Conservation (phyloP, 2,797 vertebrate species). For the Hoplostethus mediterraneus region DNA sequence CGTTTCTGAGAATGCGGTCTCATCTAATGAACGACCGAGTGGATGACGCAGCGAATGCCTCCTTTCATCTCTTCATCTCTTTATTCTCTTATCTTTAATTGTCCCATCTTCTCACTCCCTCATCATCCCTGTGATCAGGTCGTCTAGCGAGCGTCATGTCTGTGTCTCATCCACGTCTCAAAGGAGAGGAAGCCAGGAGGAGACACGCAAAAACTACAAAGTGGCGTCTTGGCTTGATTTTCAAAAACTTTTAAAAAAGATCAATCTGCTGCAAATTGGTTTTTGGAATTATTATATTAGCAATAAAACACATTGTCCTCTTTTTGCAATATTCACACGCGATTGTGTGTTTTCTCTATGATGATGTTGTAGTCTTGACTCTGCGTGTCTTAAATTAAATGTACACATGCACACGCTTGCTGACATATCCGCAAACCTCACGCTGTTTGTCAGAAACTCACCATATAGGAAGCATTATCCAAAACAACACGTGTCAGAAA, state of each 20-base stretch:
- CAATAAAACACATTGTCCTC: no score
- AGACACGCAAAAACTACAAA: constrained; percentile 27
- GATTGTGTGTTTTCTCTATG: no score
- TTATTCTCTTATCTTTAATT: constrained; percentile 76
- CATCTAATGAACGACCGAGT: constrained; percentile 66
- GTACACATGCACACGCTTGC: no score
- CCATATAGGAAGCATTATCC: constrained; percentile 8
- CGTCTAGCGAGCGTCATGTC: neutral
- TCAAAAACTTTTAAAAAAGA: no score
- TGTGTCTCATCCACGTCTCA: constrained; percentile 64
- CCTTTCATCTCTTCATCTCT: constrained; percentile 71
- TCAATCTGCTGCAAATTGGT: no score
- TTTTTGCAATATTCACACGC: no score
- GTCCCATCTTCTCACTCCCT: constrained; percentile 43
- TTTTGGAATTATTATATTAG: no score
- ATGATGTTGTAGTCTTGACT: no score
- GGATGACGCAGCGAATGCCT: constrained; percentile 66
- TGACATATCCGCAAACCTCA: neutral
- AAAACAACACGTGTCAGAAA: constrained; percentile 59
- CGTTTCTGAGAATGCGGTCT: constrained; percentile 70
- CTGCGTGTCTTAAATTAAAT: constrained; percentile 4
- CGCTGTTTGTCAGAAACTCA: no score
- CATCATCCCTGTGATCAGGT: constrained; percentile 72
- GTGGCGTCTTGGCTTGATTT: no score
- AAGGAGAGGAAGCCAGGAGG: constrained; percentile 73